phyloP scores from a whole-genome alignment of 2,113 vertebrate species.

The Synchiropus splendidus region DNA sequence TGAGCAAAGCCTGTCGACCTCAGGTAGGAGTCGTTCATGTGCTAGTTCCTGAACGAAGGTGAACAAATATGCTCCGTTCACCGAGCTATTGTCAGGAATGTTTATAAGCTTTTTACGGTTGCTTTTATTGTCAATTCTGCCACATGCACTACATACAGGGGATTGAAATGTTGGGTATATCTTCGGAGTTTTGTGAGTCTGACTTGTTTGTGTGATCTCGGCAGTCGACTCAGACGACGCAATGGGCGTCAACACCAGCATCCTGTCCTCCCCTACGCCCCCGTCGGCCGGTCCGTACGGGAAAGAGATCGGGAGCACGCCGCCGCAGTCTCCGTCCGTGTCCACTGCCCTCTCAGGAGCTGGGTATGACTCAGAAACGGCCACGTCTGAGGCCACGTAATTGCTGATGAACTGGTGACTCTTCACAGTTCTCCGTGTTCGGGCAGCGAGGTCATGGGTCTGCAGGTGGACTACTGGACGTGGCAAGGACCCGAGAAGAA shows the following conservation, averaged over 20 bases:
- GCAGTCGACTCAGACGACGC: slow-evolving; percentile 86
- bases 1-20: slow-evolving; percentile 79
- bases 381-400: background rate
- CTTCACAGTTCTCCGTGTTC: slow-evolving; percentile 57
- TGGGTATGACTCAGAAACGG: slow-evolving; percentile 31
- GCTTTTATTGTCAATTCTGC: too few species aligned
- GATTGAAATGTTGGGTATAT: too few species aligned
- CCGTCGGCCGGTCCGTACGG: slow-evolving; percentile 59
- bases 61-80: too few species aligned
- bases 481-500: slow-evolving; percentile 73
- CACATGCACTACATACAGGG: too few species aligned
- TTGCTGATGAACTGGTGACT: background rate
- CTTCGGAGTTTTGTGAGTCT: too few species aligned
- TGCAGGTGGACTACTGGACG: slow-evolving; percentile 92
- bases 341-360: slow-evolving; percentile 77
- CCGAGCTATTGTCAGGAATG: too few species aligned
- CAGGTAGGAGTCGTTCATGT: slow-evolving; percentile 33
- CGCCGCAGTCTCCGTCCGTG: slow-evolving; percentile 81
- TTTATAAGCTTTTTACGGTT: too few species aligned
- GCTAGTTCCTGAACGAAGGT: too few species aligned
- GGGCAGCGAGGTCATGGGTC: slow-evolving; percentile 84
- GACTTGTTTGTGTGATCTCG: background rate
- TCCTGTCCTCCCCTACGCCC: slow-evolving; percentile 70
- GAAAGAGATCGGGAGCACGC: slow-evolving; percentile 79
- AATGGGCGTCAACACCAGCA: slow-evolving; percentile 67